These are phyloP conservation scores for Xanthia togata DNA, from an alignment of 2,888 invertebrate genomes.

Conservation along the genomic window DNA sequence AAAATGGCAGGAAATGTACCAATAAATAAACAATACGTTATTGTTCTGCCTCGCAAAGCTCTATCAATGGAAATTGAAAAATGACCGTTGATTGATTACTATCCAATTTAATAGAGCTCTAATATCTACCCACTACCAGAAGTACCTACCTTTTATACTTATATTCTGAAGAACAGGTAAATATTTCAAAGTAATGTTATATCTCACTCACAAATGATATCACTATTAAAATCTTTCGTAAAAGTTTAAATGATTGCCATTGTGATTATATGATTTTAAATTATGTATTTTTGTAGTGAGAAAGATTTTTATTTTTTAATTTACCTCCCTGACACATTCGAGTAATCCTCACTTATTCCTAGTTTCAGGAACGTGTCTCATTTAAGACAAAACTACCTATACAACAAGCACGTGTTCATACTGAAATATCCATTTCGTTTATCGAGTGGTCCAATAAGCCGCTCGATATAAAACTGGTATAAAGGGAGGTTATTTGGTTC, in stretches of 20 bases:
- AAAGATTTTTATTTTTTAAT: neutral
- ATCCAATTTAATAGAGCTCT: slow-evolving; percentile 50
- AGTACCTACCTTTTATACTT: neutral
- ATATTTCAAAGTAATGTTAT: neutral
- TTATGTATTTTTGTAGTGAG: neutral
- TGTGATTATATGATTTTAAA: neutral
- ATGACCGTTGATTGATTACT: slow-evolving; percentile 56
- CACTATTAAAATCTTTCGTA: neutral
- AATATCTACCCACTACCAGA: slow-evolving; percentile 9
- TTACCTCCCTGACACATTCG: neutral
- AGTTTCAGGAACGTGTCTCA: slow-evolving; percentile 47
- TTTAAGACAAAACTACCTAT: slow-evolving; percentile 47
- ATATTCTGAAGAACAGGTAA: neutral
- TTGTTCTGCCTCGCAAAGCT: slow-evolving; percentile 48
- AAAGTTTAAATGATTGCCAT: neutral
- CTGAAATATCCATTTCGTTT: slow-evolving; percentile 67
- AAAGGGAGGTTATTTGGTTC: slow-evolving; percentile 87
- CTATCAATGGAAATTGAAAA: slow-evolving; percentile 56
- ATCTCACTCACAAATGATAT: neutral
- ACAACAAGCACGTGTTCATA: slow-evolving; percentile 53
- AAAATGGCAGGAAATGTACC: slow-evolving; percentile 21
- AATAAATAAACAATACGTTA: slow-evolving; percentile 44
- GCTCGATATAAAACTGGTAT: slow-evolving; percentile 84
- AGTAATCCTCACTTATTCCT: slow-evolving; percentile 32
- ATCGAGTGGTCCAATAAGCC: slow-evolving; percentile 77